Conservation (phyloP, 2,113 vertebrate species). For the Protobothrops flavoviridis region DNA sequence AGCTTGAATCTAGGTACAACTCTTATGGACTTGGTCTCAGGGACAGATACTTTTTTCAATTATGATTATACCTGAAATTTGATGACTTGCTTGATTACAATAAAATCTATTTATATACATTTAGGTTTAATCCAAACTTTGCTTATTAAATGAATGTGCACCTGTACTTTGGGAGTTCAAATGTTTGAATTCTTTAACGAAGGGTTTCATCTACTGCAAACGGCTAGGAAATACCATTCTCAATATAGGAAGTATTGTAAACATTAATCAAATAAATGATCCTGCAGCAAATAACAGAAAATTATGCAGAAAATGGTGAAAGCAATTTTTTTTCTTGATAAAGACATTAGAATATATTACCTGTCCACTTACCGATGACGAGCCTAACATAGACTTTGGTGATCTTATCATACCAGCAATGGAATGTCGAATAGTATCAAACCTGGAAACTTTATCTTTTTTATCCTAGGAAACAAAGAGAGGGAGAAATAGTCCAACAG, state of each 20-base stretch:
- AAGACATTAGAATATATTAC: conserved; percentile 8
- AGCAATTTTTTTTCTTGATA: neutral
- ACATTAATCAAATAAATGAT: neutral
- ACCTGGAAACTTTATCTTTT: conserved; percentile 90
- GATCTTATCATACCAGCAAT: conserved; percentile 93
- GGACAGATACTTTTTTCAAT: neutral
- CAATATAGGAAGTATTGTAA: neutral
- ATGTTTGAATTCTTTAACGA: neutral
- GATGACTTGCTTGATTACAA: neutral
- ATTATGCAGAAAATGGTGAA: neutral
- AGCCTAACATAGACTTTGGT: conserved; percentile 85
- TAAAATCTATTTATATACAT: neutral
- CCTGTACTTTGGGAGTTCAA: neutral
- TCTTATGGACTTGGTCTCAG: neutral
- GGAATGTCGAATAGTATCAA: conserved; percentile 93
- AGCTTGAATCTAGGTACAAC: neutral
- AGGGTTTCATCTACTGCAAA: neutral
- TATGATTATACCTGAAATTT: neutral
- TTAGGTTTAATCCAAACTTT: neutral
- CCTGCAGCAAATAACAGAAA: neutral
- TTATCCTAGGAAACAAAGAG: conserved; percentile 79
- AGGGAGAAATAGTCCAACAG: conserved; percentile 38
- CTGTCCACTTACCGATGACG: conserved; percentile 86
- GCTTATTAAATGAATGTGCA: neutral
- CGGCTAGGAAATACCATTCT: neutral